Evolutionary conservation across 2,888 invertebrate genomes (phyloP), one percentile per base, ranked within the genome.

Genomic region (Mylabris sibirica): DNA sequence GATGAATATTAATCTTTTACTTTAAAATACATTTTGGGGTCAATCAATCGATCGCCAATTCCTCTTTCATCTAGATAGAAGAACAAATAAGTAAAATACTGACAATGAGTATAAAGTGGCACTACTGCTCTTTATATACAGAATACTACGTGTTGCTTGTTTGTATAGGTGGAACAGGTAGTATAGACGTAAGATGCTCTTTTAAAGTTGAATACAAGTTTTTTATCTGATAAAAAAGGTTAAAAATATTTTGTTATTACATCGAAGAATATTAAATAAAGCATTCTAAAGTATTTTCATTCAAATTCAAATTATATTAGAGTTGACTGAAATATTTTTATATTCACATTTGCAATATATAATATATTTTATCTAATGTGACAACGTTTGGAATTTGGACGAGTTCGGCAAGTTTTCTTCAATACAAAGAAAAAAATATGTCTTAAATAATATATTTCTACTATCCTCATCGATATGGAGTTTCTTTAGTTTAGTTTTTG

Each of bases 251-350:
- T 24, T 57, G 12, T 57, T 57, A 57, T 57, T 57, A 57, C 14
- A 20, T 22, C 57, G 3, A 57, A 57, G 24, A 24, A 57, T 24
- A 57, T 22, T 20, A 57, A 57, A 57, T 57, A 24, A 57, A 57
- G 57, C 14, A 57, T 57, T 57, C 20, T 22, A 57, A 57, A 57
- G 57, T 57, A 57, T 57, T 24, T 57, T 57, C 57, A 57, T 57
- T 57, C 57, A 57, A 12, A 57, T 57, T 12, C 57, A 24, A 57
- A 57, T 57, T 24, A 24, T 57, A 57, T 57, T 57, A 57, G 24
- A 57, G 57, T 57, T 57, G 57, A 61, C 38, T 38, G 38, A 61
- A 61, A 35, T 61, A 61, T 61, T 41, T 41, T 57, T 41, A 24
- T 41, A 22, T 61, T 61, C 61, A 38, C 61, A 61, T 61, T 38